phyloP scores from a whole-genome alignment of 2,888 invertebrate genomes.

The Calliphora vomitoria region DNA sequence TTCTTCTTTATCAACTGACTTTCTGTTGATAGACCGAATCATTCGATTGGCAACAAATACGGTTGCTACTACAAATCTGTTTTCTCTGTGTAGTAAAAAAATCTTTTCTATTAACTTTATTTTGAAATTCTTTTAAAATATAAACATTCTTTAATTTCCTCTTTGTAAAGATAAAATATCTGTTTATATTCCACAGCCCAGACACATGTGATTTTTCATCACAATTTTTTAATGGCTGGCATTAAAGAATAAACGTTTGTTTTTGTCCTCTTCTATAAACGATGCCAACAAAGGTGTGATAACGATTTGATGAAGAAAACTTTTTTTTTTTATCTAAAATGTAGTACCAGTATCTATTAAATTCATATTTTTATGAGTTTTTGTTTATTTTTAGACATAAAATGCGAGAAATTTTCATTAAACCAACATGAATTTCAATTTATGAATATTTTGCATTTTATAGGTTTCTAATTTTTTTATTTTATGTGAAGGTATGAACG shows the following conservation, averaged over 20 bases:
- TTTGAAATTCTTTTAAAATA: too few relatives aligned
- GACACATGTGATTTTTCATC: neutral
- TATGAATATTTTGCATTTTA: neutral
- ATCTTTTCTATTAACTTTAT: too few relatives aligned
- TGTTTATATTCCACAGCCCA: neutral
- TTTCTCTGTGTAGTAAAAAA: too few relatives aligned
- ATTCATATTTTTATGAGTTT: conserved; percentile 19
- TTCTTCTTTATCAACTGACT: too few relatives aligned
- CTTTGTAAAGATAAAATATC: too few relatives aligned
- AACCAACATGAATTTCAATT: neutral
- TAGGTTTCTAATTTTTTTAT: neutral
- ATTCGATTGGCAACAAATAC: too few relatives aligned
- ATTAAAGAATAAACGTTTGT: neutral
- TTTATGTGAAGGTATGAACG: neutral
- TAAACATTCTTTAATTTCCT: too few relatives aligned
- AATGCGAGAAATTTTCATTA: neutral
- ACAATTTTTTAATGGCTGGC: neutral
- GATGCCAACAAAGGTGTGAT: neutral
- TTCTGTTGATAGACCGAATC: too few relatives aligned
- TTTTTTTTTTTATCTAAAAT: neutral
- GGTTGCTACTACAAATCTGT: too few relatives aligned
- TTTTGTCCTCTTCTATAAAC: neutral
- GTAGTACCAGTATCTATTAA: neutral
- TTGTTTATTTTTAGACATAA: neutral
- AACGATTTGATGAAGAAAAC: neutral